phyloP scores from a whole-genome alignment of 1,140 invertebrate genomes.

The Drosophila persimilis region DNA sequence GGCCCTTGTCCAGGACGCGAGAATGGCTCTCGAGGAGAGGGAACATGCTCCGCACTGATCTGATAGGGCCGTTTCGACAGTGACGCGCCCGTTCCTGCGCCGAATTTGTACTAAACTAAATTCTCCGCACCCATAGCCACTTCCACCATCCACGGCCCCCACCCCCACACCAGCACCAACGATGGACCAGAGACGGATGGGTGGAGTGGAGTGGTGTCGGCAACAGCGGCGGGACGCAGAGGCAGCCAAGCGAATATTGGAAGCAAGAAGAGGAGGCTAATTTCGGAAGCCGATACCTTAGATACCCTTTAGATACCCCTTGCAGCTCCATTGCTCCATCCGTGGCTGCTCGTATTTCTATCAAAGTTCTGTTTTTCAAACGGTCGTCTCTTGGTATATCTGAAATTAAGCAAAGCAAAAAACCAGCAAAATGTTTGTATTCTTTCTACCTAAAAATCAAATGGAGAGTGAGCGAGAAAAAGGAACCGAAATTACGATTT shows the following conservation, averaged over 20 bases:
- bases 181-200: constrained; percentile 18
- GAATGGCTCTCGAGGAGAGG: constrained; percentile 6
- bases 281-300: too few species aligned
- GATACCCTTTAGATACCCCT: too few species aligned
- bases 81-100: constrained; percentile 68
- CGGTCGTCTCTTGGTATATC: too few species aligned
- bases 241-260: constrained; percentile 46
- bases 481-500: too few species aligned
- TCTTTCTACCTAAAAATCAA: too few species aligned
- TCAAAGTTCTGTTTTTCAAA: too few species aligned
- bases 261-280: constrained; percentile 11
- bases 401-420: too few species aligned
- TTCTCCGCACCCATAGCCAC: constrained; percentile 59
- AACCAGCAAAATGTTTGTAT: too few species aligned
- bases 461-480: too few species aligned
- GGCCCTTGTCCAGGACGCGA: neutral
- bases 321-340: neutral
- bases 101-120: constrained; percentile 80
- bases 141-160: constrained; percentile 23
- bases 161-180: constrained; percentile 36
- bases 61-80: constrained; percentile 23
- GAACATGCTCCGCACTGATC: constrained; percentile 37
- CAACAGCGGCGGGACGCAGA: constrained; percentile 1
- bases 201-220: too few species aligned
- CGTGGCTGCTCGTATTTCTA: too few species aligned